Conservation (phyloP, 2,888 invertebrate genomes). For the Acanthosoma haemorrhoidale region DNA sequence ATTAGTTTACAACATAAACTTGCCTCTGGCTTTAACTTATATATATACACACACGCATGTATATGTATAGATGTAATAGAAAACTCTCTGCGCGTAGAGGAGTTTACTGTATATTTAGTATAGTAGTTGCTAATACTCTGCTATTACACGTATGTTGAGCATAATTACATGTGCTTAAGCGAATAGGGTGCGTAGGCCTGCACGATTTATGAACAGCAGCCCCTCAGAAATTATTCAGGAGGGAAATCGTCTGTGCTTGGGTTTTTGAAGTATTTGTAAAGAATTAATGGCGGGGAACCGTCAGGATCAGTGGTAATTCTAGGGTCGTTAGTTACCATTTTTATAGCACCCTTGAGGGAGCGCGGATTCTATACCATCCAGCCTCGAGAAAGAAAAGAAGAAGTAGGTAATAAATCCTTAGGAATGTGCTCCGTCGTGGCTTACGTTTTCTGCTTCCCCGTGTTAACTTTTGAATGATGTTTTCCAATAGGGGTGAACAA, state of each 20-base stretch:
- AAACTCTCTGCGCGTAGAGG: too few relatives aligned
- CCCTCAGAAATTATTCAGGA: neutral
- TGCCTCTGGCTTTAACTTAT: too few relatives aligned
- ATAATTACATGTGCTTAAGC: neutral
- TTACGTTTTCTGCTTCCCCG: too few relatives aligned
- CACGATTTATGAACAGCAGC: neutral
- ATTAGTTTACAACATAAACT: too few relatives aligned
- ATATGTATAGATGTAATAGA: too few relatives aligned
- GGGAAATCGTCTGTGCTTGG: neutral
- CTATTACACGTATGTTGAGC: too few relatives aligned
- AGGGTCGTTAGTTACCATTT: slow-evolving; percentile 23
- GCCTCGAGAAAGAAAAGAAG: neutral
- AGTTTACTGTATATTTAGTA: too few relatives aligned
- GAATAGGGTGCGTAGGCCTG: neutral
- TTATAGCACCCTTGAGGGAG: slow-evolving; percentile 24
- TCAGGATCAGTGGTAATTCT: slow-evolving; percentile 18
- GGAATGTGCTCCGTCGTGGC: slow-evolving; percentile 1
- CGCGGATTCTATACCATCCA: neutral
- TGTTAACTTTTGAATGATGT: too few relatives aligned
- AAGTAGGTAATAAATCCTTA: neutral
- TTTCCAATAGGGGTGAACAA: too few relatives aligned
- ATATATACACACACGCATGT: too few relatives aligned
- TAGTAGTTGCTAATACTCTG: too few relatives aligned
- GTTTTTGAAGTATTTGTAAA: slow-evolving; percentile 19
- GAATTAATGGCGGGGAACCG: slow-evolving; percentile 20